Evolutionary conservation across 2,888 invertebrate species (phyloP), one percentile per base, ranked within the genome.

Genomic region (Omphaloscelis lunosa): DNA sequence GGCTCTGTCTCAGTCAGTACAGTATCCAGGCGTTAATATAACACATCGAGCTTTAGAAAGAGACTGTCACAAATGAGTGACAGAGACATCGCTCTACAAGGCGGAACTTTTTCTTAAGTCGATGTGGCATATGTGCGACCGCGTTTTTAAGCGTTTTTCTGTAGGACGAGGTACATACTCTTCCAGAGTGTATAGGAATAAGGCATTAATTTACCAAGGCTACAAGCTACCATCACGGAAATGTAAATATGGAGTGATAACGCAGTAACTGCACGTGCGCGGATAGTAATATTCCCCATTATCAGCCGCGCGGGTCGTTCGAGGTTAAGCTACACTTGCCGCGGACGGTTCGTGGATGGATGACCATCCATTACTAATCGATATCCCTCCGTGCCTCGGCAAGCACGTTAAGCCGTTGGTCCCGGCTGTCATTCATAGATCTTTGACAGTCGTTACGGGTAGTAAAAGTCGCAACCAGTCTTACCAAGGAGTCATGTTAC

Each of bases 141-240:
- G 4, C 8, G 7, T 27, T 80, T 80, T 76, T 53, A n/a, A 11
- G 2, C 3, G 1, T 41, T 29, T 41, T n/a, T 63, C 20, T 56
- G n/a, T 48, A 20, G 39, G n/a, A 63, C 82, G 56, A 73, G 56
- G 74, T 48, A 29, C 1, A 9, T 27, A 51, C 34, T 56, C 73
- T 72, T 63, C 29, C 11, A 56, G 56, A 56, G n/a, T 34, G 6
- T 72, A 17, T 9, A 27, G 17, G 23, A 59, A n/a, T 73, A 81
- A 81, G 74, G 62, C 56, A 48, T 51, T 39, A n/a, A 11, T 12
- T 73, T 63, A 73, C 27, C 5, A 39, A 80, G 15, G 29, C 56
- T 63, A 48, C 0, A 51, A 63, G 74, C 73, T 78, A 63, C 39
- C 41, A 63, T 74, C 11, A n/a, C 17, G 9, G n/a, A 29, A 2